A percentile compares a stretch with the other conserved stretches of the same genome.
phyloP scores from a whole-genome alignment of 2,797 vertebrate species.

The Tapera naevia region DNA sequence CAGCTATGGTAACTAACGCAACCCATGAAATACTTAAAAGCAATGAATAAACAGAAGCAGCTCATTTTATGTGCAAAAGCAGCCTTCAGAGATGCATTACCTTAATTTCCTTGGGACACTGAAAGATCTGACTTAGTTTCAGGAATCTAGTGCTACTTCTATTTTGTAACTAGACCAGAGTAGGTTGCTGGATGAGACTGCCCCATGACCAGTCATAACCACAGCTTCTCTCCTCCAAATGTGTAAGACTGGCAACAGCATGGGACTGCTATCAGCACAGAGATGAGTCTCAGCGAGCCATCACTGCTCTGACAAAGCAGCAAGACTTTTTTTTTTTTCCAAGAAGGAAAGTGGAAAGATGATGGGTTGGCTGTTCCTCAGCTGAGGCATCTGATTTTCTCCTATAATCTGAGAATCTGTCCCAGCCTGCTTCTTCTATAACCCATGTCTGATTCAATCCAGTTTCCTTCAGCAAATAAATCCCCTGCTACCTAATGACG shows the following conservation, averaged over 20 bases:
- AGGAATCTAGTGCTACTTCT: background rate
- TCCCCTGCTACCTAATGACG: background rate
- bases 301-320: background rate
- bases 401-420: background rate
- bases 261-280: background rate
- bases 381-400: background rate
- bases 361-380: background rate
- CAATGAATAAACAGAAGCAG: background rate
- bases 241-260: background rate
- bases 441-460: background rate
- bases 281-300: background rate
- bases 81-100: background rate
- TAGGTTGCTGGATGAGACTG: background rate
- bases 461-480: background rate
- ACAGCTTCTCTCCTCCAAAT: background rate
- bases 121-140: constrained; percentile 4
- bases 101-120: background rate
- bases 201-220: background rate
- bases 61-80: background rate
- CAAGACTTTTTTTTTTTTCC: background rate
- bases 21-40: background rate
- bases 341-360: background rate
- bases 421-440: background rate
- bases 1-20: background rate
- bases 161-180: background rate